Evolutionary conservation across 2,888 invertebrate genomes (phyloP).

Genomic region (Eupithecia tripunctaria): DNA sequence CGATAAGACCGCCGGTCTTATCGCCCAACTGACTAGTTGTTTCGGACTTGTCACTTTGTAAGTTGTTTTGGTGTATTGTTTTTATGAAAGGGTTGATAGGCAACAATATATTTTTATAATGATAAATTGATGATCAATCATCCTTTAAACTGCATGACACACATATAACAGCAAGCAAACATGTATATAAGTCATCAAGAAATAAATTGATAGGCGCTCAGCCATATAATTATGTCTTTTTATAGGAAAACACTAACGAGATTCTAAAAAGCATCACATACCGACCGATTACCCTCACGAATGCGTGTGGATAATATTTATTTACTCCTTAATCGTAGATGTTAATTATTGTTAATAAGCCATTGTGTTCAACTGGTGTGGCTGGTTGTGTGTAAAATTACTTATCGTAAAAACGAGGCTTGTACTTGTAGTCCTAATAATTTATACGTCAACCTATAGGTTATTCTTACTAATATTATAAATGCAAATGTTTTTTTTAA

Average conservation of each 20-base stretch:
- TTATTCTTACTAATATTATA: too few relatives aligned
- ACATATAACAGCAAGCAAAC: not conserved
- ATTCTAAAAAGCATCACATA: slow-evolving; percentile 33
- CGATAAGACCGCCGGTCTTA: too few relatives aligned
- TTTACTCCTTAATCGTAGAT: slow-evolving; percentile 26
- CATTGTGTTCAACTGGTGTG: slow-evolving; percentile 40
- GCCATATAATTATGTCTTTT: slow-evolving; percentile 20
- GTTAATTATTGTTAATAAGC: slow-evolving; percentile 40
- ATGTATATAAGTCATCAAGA: not conserved
- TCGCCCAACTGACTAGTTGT: too few relatives aligned
- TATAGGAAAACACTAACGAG: slow-evolving; percentile 26
- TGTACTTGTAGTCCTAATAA: not conserved
- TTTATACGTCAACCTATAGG: not conserved
- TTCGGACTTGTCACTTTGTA: too few relatives aligned
- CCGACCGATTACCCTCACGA: slow-evolving; percentile 35
- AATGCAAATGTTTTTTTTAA: not conserved
- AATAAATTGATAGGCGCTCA: slow-evolving; percentile 11
- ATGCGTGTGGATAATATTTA: slow-evolving; percentile 29
- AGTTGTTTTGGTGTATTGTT: too few relatives aligned
- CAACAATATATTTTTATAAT: too few relatives aligned
- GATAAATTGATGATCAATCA: too few relatives aligned
- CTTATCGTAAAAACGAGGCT: slow-evolving; percentile 21
- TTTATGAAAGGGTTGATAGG: too few relatives aligned
- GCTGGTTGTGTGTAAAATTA: slow-evolving; percentile 31
- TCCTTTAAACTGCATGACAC: not conserved